These are phyloP conservation scores for Sebastes reedi DNA, from an alignment of 2,797 vertebrate species.

Conservation along the genomic window DNA sequence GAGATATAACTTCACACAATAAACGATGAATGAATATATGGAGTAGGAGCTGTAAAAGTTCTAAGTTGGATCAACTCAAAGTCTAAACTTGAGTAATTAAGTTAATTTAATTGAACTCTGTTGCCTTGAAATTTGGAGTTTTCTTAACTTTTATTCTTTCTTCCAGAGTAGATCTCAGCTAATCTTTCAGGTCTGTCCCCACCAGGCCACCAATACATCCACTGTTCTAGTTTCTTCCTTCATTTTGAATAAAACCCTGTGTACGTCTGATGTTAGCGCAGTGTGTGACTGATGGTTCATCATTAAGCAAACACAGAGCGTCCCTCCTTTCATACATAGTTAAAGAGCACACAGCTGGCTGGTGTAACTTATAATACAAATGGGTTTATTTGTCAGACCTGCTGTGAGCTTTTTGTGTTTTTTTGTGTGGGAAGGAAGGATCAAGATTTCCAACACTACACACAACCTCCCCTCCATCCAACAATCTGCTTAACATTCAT, in stretches of 20 bases:
- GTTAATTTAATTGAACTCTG: background rate
- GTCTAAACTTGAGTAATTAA: background rate
- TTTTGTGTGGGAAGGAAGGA: background rate
- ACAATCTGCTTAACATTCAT: conserved; percentile 8
- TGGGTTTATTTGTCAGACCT: background rate
- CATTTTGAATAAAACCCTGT: background rate
- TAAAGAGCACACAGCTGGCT: conserved; percentile 32
- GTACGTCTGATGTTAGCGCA: background rate
- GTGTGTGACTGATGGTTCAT: conserved; percentile 13
- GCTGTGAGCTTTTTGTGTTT: background rate
- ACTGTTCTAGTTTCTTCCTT: background rate
- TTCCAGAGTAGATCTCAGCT: background rate
- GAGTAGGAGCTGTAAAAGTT: background rate
- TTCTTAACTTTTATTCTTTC: background rate
- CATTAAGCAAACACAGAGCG: background rate
- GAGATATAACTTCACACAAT: no score
- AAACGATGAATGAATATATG: no score
- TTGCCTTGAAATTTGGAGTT: background rate
- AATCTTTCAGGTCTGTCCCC: background rate
- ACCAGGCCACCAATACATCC: background rate
- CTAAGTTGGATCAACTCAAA: background rate
- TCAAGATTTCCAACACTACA: background rate
- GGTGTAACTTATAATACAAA: conserved; percentile 20
- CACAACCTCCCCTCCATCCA: background rate
- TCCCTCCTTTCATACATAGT: conserved; percentile 24